These are phyloP conservation scores for Drosophila ambigua DNA, from an alignment of 1,140 invertebrate species.

Conservation along the genomic window DNA sequence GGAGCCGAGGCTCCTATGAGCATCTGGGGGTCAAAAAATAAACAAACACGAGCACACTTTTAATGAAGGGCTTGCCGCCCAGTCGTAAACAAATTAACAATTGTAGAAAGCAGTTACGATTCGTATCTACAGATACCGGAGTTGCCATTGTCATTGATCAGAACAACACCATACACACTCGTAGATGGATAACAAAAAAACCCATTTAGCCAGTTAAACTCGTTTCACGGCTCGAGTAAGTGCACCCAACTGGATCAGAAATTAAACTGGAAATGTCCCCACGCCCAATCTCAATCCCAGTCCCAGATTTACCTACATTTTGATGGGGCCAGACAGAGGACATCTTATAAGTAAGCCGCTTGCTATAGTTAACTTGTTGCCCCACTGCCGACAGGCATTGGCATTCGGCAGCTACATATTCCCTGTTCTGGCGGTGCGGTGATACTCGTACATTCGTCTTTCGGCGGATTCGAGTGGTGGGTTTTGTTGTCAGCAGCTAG, in stretches of 20 bases:
- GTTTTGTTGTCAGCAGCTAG: background rate
- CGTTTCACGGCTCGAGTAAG: conserved; percentile 35
- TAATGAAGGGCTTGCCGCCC: conserved; percentile 1
- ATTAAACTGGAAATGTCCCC: conserved; percentile 45
- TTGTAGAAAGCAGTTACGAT: conserved; percentile 9
- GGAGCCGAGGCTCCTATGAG: background rate
- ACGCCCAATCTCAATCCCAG: background rate
- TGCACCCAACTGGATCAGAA: conserved; percentile 15
- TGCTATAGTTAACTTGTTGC: conserved; percentile 37
- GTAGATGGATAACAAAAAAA: conserved; percentile 32
- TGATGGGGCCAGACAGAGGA: conserved; percentile 4
- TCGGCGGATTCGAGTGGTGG: conserved; percentile 11
- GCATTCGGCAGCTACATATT: background rate
- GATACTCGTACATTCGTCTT: conserved; percentile 19
- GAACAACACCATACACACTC: conserved; percentile 8
- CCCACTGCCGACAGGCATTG: conserved; percentile 13
- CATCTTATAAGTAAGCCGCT: conserved; percentile 30
- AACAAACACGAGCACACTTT: background rate
- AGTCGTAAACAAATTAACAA: background rate
- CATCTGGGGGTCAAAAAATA: background rate
- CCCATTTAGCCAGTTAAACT: conserved; percentile 59
- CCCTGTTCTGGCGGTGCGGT: too few species aligned
- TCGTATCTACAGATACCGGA: conserved; percentile 15
- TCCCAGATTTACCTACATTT: conserved; percentile 8
- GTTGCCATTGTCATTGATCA: conserved; percentile 41